These are phyloP conservation scores for Eriosoma lanigerum DNA, from an alignment of 1,140 invertebrate genomes.

Conservation along the genomic window DNA sequence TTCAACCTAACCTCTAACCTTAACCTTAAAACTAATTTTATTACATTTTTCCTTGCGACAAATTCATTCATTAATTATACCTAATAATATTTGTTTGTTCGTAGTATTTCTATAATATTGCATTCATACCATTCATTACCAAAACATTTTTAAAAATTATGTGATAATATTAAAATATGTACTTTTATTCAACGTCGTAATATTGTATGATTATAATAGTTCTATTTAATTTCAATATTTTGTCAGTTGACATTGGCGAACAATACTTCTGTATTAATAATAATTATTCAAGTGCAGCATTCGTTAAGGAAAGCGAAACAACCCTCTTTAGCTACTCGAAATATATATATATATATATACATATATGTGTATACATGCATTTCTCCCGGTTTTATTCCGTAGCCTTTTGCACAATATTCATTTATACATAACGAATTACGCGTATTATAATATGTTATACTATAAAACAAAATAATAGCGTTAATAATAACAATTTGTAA, in stretches of 20 bases:
- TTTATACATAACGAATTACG: too few relatives aligned
- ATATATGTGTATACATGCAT: not conserved
- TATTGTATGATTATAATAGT: not conserved
- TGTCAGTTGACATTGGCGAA: not conserved
- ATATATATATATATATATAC: too few relatives aligned
- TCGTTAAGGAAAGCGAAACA: not conserved
- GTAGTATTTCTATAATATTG: too few relatives aligned
- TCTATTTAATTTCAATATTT: not conserved
- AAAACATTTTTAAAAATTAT: too few relatives aligned
- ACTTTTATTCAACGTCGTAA: not conserved
- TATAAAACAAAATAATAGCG: not conserved
- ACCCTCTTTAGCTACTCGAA: not conserved
- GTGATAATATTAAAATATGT: too few relatives aligned
- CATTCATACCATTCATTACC: too few relatives aligned
- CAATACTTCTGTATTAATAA: slow-evolving; percentile 12
- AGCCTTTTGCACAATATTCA: not conserved
- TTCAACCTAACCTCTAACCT: too few relatives aligned
- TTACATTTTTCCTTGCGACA: too few relatives aligned
- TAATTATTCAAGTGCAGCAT: not conserved
- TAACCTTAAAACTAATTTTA: too few relatives aligned
- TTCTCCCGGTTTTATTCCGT: not conserved
- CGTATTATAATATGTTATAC: not conserved
- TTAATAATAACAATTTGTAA: not conserved
- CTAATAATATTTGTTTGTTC: too few relatives aligned
- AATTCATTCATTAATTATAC: too few relatives aligned